These are phyloP conservation scores for Liparis tanakae DNA, from an alignment of 2,797 vertebrate species.

Conservation along the genomic window DNA sequence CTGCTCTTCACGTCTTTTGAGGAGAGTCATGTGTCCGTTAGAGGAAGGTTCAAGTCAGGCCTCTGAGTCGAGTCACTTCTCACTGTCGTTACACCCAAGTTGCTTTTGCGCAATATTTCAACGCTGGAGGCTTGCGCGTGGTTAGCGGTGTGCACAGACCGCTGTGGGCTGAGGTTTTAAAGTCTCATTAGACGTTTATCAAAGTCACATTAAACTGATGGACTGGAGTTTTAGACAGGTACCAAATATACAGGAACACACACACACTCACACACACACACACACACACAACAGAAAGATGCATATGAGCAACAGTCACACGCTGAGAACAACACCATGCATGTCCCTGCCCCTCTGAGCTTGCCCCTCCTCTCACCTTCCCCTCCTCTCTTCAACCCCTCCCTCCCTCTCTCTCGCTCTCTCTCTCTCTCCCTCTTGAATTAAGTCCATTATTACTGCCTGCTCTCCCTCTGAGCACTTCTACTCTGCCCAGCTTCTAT, in stretches of 20 bases:
- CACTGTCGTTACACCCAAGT: no score
- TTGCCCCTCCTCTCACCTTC: conserved; percentile 71
- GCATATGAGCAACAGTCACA: background rate
- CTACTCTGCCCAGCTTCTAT: conserved; percentile 64
- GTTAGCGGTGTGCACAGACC: background rate
- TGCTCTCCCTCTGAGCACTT: conserved; percentile 75
- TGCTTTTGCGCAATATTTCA: background rate
- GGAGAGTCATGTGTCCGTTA: conserved; percentile 11
- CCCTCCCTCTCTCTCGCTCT: conserved; percentile 25
- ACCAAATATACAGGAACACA: conserved; percentile 26
- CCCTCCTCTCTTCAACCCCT: conserved; percentile 52
- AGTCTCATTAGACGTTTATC: background rate
- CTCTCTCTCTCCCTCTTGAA: conserved; percentile 65
- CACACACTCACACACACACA: background rate
- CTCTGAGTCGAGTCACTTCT: conserved; percentile 16
- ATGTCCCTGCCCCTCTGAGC: conserved; percentile 63
- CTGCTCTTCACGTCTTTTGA: conserved; percentile 20
- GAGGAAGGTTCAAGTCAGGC: conserved; percentile 5
- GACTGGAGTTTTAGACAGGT: conserved; percentile 2
- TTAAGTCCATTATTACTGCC: conserved; percentile 82
- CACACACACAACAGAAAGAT: conserved; percentile 1
- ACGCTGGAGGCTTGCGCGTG: background rate
- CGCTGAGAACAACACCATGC: conserved; percentile 4
- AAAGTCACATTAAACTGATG: conserved; percentile 23
- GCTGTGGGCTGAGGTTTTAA: no score